A percentile compares a stretch with the other conserved stretches of the same genome.
phyloP scores from a whole-genome alignment of 2,888 invertebrate genomes.

The Lochmaea crataegi region DNA sequence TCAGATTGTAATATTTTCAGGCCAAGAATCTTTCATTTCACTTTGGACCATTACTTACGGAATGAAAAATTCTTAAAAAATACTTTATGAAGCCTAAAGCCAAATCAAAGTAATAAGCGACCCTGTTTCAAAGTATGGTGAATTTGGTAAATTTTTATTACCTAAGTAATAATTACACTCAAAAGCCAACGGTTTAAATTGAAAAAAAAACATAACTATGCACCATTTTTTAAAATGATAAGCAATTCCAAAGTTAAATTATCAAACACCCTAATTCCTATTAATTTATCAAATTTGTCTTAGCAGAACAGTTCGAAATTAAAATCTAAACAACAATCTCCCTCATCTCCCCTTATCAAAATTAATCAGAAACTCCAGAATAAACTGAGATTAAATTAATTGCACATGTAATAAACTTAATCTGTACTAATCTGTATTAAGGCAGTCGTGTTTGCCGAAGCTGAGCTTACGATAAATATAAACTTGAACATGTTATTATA shows the following conservation, averaged over 20 bases:
- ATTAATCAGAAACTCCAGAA: conserved; percentile 36
- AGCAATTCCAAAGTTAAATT: neutral
- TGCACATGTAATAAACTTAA: conserved; percentile 35
- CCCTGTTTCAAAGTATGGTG: no score
- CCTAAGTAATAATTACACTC: no score
- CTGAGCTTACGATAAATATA: conserved; percentile 35
- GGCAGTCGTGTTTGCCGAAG: conserved; percentile 33
- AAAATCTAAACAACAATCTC: conserved; percentile 15
- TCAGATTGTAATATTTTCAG: no score
- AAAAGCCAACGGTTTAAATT: no score
- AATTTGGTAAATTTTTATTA: no score
- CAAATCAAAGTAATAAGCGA: no score
- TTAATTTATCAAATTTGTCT: conserved; percentile 11
- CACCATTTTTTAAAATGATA: no score
- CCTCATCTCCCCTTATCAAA: conserved; percentile 25
- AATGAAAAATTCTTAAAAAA: no score
- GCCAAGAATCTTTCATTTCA: no score
- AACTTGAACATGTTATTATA: conserved; percentile 38
- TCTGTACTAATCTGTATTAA: conserved; percentile 34
- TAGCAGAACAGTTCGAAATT: conserved; percentile 11
- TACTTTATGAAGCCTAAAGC: no score
- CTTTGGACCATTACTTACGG: no score
- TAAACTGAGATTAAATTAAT: conserved; percentile 35
- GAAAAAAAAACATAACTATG: no score
- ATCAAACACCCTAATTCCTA: neutral